Percentiles rank a stretch among this genome's conserved stretches.
phyloP scores from a whole-genome alignment of 2,888 invertebrate genomes.

The Spodoptera littoralis region DNA sequence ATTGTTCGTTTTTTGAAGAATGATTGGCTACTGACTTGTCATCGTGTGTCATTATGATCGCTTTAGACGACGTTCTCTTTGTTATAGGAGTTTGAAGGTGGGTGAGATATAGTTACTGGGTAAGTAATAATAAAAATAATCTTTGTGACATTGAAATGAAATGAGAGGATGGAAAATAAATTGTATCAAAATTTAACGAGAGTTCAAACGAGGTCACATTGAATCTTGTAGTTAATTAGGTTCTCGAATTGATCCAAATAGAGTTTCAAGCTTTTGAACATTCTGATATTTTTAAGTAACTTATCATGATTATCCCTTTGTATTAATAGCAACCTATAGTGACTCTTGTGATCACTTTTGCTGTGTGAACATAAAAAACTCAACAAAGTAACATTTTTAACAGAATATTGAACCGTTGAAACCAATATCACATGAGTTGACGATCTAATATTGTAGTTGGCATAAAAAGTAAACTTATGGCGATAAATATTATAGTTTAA shows the following conservation, averaged over 20 bases:
- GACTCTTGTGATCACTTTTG: too few relatives aligned
- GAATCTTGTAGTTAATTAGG: too few relatives aligned
- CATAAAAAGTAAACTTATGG: constrained; percentile 48
- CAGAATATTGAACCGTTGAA: constrained; percentile 58
- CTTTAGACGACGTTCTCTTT: too few relatives aligned
- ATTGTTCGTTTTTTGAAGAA: constrained; percentile 60
- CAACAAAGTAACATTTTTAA: constrained; percentile 52
- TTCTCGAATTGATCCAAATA: too few relatives aligned
- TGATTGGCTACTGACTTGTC: constrained; percentile 70
- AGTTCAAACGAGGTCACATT: too few relatives aligned
- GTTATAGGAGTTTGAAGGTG: constrained; percentile 21
- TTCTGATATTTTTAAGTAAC: too few relatives aligned
- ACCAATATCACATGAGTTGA: constrained; percentile 74
- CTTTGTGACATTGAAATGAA: neutral
- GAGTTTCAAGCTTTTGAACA: too few relatives aligned
- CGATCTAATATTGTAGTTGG: constrained; percentile 61
- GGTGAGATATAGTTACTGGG: neutral
- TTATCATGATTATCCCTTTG: too few relatives aligned
- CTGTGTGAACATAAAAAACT: constrained; percentile 41
- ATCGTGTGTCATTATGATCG: constrained; percentile 47
- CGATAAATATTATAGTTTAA: constrained; percentile 16
- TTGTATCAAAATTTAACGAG: neutral
- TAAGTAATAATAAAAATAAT: too few relatives aligned
- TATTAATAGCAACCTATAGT: too few relatives aligned
- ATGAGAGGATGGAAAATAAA: neutral